phyloP scores from a whole-genome alignment of 2,797 vertebrate genomes.

The Gambelia wislizenii region DNA sequence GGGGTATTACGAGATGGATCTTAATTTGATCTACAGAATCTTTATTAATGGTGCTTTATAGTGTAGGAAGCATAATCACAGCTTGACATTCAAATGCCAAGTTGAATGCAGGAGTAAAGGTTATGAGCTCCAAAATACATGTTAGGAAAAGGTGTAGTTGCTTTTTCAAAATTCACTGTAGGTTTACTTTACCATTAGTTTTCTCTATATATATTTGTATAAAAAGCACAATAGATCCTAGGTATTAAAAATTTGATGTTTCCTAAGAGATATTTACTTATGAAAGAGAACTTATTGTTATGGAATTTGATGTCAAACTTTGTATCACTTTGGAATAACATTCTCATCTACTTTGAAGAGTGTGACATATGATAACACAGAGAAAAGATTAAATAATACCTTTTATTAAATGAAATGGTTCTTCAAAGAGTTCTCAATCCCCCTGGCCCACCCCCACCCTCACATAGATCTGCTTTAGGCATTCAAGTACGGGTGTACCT shows the following conservation, averaged over 20 bases:
- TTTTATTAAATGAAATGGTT: too few species aligned
- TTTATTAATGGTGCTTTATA: slow-evolving; percentile 44
- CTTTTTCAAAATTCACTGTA: neutral
- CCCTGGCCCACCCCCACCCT: too few species aligned
- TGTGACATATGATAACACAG: too few species aligned
- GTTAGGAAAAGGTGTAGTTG: neutral
- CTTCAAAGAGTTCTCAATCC: too few species aligned
- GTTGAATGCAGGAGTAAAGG: neutral
- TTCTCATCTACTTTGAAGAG: too few species aligned
- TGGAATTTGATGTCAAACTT: too few species aligned
- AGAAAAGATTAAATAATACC: too few species aligned
- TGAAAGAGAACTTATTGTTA: neutral
- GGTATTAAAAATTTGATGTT: neutral
- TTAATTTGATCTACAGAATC: slow-evolving; percentile 50
- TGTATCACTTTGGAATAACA: too few species aligned
- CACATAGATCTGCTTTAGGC: too few species aligned
- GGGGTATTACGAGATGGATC: neutral
- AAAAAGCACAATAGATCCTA: neutral
- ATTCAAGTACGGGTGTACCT: too few species aligned
- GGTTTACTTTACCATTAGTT: neutral
- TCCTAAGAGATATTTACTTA: neutral
- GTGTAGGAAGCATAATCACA: slow-evolving; percentile 53
- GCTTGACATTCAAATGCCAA: slow-evolving; percentile 31
- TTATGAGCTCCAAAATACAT: neutral
- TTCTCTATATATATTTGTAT: neutral